phyloP scores from a whole-genome alignment of 37 sponge, comb jelly and placozoan species.

The Chondrilla cf. caribensis region DNA sequence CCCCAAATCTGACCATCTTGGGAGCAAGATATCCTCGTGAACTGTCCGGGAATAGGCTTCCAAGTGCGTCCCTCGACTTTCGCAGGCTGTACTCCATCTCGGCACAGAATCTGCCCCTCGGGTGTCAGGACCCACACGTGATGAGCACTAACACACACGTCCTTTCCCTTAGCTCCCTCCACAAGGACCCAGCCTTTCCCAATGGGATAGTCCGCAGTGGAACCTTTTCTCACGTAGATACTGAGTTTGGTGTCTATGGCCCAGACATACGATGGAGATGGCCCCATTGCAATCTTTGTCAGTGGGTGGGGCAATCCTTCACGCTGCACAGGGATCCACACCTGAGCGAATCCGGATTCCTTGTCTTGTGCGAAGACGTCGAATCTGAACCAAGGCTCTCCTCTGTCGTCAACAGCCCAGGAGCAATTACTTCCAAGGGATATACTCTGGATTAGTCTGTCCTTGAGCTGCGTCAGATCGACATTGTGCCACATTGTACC shows the following conservation, averaged over 20 bases:
- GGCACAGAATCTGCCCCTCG: slow-evolving; percentile 54
- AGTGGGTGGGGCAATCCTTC: slow-evolving; percentile 32
- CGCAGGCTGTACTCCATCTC: slow-evolving; percentile 65
- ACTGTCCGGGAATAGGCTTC: slow-evolving; percentile 73
- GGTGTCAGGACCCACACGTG: slow-evolving; percentile 68
- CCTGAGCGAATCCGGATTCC: slow-evolving; percentile 70
- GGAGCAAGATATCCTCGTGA: slow-evolving; percentile 51
- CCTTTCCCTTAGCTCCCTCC: slow-evolving; percentile 49
- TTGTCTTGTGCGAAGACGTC: slow-evolving; percentile 62
- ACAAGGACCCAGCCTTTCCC: slow-evolving; percentile 76
- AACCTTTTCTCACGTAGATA: slow-evolving; percentile 69
- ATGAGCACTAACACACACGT: slow-evolving; percentile 44
- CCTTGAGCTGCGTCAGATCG: slow-evolving; percentile 63
- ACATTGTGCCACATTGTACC: slow-evolving; percentile 76
- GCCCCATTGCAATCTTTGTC: slow-evolving; percentile 52
- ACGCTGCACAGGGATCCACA: slow-evolving; percentile 72
- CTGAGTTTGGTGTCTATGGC: slow-evolving; percentile 59
- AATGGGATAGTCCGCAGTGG: slow-evolving; percentile 76
- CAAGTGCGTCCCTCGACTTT: slow-evolving; percentile 81
- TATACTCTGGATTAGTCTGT: slow-evolving; percentile 27
- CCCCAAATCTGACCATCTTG: slow-evolving; percentile 71
- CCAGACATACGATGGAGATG: slow-evolving; percentile 82
- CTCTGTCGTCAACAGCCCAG: slow-evolving; percentile 78
- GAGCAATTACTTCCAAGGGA: slow-evolving; percentile 58
- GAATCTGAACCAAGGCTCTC: slow-evolving; percentile 74